Base-by-base conservation (phyloP, 2,888 invertebrate species). In the Ennomos erosarius region DNA sequence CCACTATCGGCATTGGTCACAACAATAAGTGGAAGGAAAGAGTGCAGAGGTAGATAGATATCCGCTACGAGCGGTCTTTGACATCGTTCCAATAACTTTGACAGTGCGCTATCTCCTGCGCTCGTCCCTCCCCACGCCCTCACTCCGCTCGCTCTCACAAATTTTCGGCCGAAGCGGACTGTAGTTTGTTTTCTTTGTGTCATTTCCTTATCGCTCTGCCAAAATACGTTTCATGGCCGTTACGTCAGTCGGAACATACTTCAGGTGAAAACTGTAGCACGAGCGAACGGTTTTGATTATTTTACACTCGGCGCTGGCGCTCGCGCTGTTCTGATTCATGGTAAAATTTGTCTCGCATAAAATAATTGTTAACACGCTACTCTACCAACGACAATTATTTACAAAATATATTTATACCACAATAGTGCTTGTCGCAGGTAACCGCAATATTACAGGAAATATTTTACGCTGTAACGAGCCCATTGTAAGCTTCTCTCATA, bases 191-290 rank as follows among this genome's bases (percentile, higher is more conserved):
- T 91, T 90, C 90, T 90, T 89, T 87, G 87, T 90, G 88, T 88
- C 90, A 90, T 92, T 92, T 92, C 88, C 92, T 93, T 92, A 92
- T 93, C 92, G 87, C 81, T 79, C 83, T 91, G 91, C 92, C 90
- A 92, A 92, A 92, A 93, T 90, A 90, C 88, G 85, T 88, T 90
- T 86, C 90, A 89, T 87, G 90, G 87, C 88, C 84, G 84, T 91
- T 90, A 90, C 86, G 83, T 89, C 89, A 90, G 82, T 82, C 78
- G 82, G 85, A 86, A 88, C 84, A 87, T 87, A 87, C 83, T 89
- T 88, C 89, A 90, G 88, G 90, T 90, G 82, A 83, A 87, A 85
- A 81, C 78, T 86, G 65, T 87, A 84, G 74, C 62, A 50, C 73
- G 84, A 55, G 55, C 67, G 55, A 59, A 55, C 65, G 67, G 71